Base-by-base conservation (phyloP, 2,888 invertebrate species). In the Hipparchia semele region DNA sequence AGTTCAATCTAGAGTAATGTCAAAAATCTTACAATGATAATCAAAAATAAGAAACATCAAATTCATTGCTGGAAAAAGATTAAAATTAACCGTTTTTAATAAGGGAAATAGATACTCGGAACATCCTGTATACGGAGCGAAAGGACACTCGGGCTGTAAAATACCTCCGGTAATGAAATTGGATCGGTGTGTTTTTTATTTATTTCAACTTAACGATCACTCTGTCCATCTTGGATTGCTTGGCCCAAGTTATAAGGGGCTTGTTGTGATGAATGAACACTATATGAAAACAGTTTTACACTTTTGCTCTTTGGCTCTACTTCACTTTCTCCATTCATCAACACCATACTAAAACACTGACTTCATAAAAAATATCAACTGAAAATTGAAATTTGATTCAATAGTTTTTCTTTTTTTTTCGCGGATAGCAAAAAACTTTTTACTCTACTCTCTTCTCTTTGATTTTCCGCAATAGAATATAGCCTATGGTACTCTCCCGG, bases 91-190 rank as follows among this genome's bases (percentile, higher is more conserved):
- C 12, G 39, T 12, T 12, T 1, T 39, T 60, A 10, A 46, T 8
- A 49, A 46, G 5, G 9, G 10, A 64, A 64, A 64, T 8, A 64
- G 4, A 9, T 46, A 70, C 54, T 69, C 51, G 61, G 65, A 83
- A 73, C 89, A 84, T 12, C 83, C 89, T 86, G 83, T 90, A 82
- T 73, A 68, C 58, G 33, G 62, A 68, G 66, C 62, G 68, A 67
- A 81, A 86, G 86, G 87, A 87, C 82, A 82, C 80, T 78, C 68
- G 74, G 79, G 73, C 82, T 84, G 83, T 90, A 89, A 90, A 90
- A 86, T 86, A 82, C 82, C 23, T 78, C 81, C 77, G 79, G 87
- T 88, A 90, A 90, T 90, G 89, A 90, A 90, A 91, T 90, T 88
- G 90, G 89, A 90, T 90, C 90, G 86, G 81, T 79, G 76, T 79